Evolutionary conservation across 2,797 vertebrate genomes (phyloP).

Genomic region (Rhinophrynus dorsalis): DNA sequence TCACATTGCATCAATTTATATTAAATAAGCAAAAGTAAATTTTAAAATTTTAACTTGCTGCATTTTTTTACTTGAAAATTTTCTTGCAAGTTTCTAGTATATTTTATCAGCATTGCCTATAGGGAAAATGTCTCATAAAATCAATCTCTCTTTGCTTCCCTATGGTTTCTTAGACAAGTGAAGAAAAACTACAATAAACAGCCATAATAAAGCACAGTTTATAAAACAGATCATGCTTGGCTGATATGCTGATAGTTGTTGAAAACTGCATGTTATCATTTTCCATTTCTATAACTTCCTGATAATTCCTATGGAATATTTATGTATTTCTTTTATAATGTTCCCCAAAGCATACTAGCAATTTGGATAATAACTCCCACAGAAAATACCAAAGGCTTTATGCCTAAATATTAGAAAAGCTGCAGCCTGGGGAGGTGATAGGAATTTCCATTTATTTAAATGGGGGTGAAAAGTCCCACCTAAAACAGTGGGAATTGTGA

Average conservation of each 20-base stretch:
- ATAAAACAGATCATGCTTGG: background rate
- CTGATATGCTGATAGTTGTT: background rate
- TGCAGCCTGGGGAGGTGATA: too few relatives aligned
- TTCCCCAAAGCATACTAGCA: too few relatives aligned
- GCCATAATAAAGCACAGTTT: background rate
- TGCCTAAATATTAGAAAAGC: too few relatives aligned
- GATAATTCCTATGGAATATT: background rate
- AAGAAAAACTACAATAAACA: background rate
- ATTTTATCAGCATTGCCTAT: slow-evolving; percentile 14
- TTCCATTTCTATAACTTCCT: background rate
- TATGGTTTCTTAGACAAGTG: slow-evolving; percentile 1
- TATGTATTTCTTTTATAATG: background rate
- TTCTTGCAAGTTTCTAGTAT: background rate
- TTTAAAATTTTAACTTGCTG: slow-evolving; percentile 3
- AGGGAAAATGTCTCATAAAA: slow-evolving; percentile 17
- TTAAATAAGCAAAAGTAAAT: background rate
- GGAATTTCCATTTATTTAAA: too few relatives aligned
- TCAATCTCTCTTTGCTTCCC: slow-evolving; percentile 13
- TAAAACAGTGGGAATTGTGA: too few relatives aligned
- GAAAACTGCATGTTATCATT: background rate
- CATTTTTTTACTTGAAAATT: background rate
- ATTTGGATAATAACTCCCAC: too few relatives aligned
- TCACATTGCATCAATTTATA: slow-evolving; percentile 3
- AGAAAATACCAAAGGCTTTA: too few relatives aligned
- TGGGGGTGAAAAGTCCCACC: too few relatives aligned